A percentile compares a stretch with the other conserved stretches of the same genome.
phyloP scores from a whole-genome alignment of 2,888 invertebrate genomes.

The Napeogenes inachia region DNA sequence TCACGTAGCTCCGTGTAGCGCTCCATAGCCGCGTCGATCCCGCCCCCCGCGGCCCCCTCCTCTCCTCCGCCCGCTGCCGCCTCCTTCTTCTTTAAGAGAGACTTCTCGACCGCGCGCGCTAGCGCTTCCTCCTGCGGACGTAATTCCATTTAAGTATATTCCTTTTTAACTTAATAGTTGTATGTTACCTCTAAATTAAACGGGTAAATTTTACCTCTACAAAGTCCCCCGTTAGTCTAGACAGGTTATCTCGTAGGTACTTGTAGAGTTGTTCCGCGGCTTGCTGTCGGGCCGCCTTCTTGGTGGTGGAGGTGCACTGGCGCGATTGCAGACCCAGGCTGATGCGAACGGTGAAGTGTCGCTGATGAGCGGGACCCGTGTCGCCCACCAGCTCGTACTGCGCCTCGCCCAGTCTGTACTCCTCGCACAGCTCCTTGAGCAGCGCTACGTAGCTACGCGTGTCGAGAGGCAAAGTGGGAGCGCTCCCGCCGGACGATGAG shows the following conservation, averaged over 20 bases:
- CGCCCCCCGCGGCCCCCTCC: not conserved
- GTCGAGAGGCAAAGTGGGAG: slow-evolving; percentile 28
- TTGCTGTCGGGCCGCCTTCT: slow-evolving; percentile 81
- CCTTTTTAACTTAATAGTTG: not conserved
- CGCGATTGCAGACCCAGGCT: slow-evolving; percentile 73
- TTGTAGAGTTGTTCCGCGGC: slow-evolving; percentile 72
- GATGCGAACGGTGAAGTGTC: slow-evolving; percentile 79
- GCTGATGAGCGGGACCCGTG: slow-evolving; percentile 82
- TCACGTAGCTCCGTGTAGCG: slow-evolving; percentile 42
- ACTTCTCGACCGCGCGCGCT: slow-evolving; percentile 49
- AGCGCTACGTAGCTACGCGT: slow-evolving; percentile 56
- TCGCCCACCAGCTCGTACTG: slow-evolving; percentile 77
- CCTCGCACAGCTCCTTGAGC: slow-evolving; percentile 67
- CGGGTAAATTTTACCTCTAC: slow-evolving; percentile 44
- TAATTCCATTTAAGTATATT: not conserved
- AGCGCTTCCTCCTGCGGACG: slow-evolving; percentile 55
- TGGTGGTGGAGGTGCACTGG: slow-evolving; percentile 76
- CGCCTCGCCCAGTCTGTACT: slow-evolving; percentile 69
- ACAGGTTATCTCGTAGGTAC: slow-evolving; percentile 57
- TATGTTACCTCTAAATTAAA: not conserved
- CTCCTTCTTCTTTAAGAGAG: slow-evolving; percentile 11
- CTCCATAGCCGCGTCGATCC: not conserved
- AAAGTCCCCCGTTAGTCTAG: slow-evolving; percentile 53
- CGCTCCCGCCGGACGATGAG: slow-evolving; percentile 12
- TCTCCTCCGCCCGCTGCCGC: not conserved